Conservation (phyloP, 2,888 invertebrate species). For the Lithophane semibrunnea region DNA sequence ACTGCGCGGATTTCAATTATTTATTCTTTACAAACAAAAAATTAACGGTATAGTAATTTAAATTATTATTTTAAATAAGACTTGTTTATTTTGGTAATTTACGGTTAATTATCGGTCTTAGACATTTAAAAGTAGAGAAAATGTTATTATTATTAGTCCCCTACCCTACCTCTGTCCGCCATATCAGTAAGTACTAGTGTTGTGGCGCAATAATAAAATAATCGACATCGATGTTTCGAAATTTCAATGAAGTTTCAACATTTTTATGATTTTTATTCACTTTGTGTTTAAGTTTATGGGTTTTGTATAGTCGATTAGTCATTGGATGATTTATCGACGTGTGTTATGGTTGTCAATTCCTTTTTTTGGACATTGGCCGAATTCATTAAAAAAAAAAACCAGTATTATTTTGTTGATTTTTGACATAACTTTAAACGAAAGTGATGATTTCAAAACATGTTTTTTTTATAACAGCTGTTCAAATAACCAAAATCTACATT, state of each 20-base stretch:
- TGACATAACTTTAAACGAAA: neutral
- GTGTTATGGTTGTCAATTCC: constrained; percentile 30
- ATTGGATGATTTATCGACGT: constrained; percentile 42
- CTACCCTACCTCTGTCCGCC: constrained; percentile 72
- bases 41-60: neutral
- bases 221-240: constrained; percentile 74
- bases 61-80: constrained; percentile 6
- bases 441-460: neutral
- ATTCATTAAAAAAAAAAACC: neutral
- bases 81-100: constrained; percentile 21
- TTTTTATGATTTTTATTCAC: constrained; percentile 49
- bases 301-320: constrained; percentile 47
- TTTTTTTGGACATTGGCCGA: neutral
- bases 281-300: constrained; percentile 38
- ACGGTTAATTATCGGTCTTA: constrained; percentile 1
- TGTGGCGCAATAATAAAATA: constrained; percentile 67
- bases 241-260: constrained; percentile 55
- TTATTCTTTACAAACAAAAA: constrained; percentile 51
- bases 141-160: constrained; percentile 61
- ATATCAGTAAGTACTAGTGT: constrained; percentile 81
- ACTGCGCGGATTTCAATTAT: constrained; percentile 48
- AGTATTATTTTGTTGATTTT: neutral
- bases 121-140: constrained; percentile 50
- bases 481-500: constrained; percentile 12
- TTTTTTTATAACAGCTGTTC: neutral